Evolutionary conservation across 2,797 vertebrate species (phyloP).

Genomic region (Myoxocephalus aenaeus): DNA sequence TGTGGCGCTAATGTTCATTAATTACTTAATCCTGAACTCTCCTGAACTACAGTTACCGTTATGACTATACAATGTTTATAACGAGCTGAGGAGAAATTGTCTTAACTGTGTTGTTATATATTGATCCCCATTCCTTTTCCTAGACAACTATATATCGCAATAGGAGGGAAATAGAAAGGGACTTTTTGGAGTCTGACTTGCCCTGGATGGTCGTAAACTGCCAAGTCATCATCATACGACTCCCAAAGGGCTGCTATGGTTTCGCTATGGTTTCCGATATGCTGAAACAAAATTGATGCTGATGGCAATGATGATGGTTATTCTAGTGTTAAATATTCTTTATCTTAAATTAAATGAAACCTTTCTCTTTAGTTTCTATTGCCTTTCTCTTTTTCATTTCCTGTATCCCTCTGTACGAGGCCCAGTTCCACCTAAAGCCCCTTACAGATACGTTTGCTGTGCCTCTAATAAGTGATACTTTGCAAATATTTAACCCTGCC

Average conservation of each 20-base stretch:
- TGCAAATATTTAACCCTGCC: conserved; percentile 78
- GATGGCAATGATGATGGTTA: not conserved
- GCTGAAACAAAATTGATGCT: conserved; percentile 21
- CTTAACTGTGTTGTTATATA: not conserved
- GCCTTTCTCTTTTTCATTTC: conserved; percentile 26
- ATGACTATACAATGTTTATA: not conserved
- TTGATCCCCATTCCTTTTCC: not conserved
- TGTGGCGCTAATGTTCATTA: not conserved
- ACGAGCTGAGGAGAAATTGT: not conserved
- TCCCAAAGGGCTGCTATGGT: not conserved
- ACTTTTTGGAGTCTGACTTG: conserved; percentile 64
- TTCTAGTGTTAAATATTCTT: not conserved
- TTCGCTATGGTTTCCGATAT: conserved; percentile 41
- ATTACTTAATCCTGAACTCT: not conserved
- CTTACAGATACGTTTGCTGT: conserved; percentile 23
- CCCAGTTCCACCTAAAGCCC: conserved; percentile 17
- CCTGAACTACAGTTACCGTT: not conserved
- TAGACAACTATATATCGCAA: not conserved
- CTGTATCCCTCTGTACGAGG: not conserved
- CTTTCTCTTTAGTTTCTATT: conserved; percentile 8
- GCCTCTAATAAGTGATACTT: conserved; percentile 68
- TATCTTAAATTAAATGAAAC: not conserved
- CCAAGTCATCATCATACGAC: conserved; percentile 55
- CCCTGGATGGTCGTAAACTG: conserved; percentile 12
- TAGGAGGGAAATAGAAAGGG: conserved; percentile 32